Conservation (phyloP, 2,888 invertebrate genomes). For the Leptinotarsa tumamoca region DNA sequence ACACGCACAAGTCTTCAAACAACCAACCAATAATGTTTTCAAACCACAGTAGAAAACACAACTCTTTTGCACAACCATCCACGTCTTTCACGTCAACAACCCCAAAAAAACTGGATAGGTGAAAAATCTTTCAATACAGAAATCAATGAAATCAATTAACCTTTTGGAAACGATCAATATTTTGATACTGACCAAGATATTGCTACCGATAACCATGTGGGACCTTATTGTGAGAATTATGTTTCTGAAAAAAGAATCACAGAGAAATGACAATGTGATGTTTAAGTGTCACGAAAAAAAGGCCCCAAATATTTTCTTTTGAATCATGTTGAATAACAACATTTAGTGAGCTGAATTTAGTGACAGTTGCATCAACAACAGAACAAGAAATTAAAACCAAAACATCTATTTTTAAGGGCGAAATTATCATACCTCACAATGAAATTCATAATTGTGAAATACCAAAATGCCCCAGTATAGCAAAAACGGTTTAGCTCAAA, state of each 20-base stretch:
- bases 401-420: constrained; percentile 33
- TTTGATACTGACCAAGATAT: neutral
- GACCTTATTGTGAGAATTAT: neutral
- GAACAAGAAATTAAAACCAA: constrained; percentile 40
- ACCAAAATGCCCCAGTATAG: constrained; percentile 30
- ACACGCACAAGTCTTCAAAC: neutral
- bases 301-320: too few relatives aligned
- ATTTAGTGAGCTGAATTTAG: constrained; percentile 28
- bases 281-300: neutral
- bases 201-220: neutral
- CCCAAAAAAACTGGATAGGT: neutral
- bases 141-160: too few relatives aligned
- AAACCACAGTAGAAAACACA: neutral
- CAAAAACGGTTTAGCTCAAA: constrained; percentile 25
- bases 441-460: constrained; percentile 39
- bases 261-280: neutral
- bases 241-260: neutral
- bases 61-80: neutral
- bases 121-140: neutral
- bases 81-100: neutral
- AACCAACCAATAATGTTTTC: neutral
- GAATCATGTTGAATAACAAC: neutral
- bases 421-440: constrained; percentile 41
- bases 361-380: constrained; percentile 28
- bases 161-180: neutral